Evolutionary conservation across 2,888 invertebrate species (phyloP).

Genomic region (Reticulitermes lucifugus): DNA sequence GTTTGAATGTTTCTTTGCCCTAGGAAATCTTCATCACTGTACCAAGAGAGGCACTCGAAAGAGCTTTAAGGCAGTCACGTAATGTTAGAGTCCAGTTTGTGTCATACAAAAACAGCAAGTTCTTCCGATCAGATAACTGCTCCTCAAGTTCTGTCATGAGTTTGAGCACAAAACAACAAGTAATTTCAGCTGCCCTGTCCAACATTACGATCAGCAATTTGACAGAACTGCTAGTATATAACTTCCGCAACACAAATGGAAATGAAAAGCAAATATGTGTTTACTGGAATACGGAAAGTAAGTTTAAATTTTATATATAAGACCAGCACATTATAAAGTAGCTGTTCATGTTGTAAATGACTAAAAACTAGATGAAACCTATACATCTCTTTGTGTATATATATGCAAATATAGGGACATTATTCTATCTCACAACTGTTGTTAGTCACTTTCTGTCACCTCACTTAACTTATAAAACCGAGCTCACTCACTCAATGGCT

Average conservation of each 20-base stretch:
- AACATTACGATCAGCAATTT: slow-evolving; percentile 53
- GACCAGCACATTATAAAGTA: not conserved
- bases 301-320: slow-evolving; percentile 25
- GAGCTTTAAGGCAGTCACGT: slow-evolving; percentile 29
- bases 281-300: slow-evolving; percentile 58
- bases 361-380: no score
- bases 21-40: slow-evolving; percentile 46
- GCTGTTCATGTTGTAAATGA: not conserved
- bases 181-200: slow-evolving; percentile 45
- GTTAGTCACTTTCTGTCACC: no score
- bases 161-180: slow-evolving; percentile 31
- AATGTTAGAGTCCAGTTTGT: slow-evolving; percentile 47
- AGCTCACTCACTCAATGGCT: no score
- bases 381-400: no score
- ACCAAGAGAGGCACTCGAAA: slow-evolving; percentile 44
- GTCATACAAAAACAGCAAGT: slow-evolving; percentile 48
- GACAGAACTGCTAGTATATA: slow-evolving; percentile 55
- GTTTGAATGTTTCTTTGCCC: slow-evolving; percentile 1
- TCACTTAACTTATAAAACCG: no score
- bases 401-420: no score
- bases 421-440: no score
- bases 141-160: not conserved
- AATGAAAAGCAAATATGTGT: slow-evolving; percentile 56
- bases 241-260: slow-evolving; percentile 52
- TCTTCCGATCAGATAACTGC: slow-evolving; percentile 34